Evolutionary conservation across 2,888 invertebrate species (phyloP), one percentile per base, ranked within the genome.

Genomic region (Antheraea yamamai): DNA sequence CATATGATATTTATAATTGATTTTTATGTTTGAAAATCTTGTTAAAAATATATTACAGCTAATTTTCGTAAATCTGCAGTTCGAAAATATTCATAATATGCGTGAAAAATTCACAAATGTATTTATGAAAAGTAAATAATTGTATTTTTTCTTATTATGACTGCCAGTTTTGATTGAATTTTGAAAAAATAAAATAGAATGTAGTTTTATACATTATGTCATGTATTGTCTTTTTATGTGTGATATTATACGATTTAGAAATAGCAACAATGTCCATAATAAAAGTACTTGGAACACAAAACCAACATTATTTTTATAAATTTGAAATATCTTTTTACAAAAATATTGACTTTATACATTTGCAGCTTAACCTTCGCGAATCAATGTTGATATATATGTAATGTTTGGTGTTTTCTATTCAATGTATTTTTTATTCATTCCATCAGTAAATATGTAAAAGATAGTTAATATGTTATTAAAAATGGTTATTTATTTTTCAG

Each of bases 401-500:
- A 4, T 55, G 6, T 18, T 55, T 55, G 18, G 16, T 55, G 55
- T n/a, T 6, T 6, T 8, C 4, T 55, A 16, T 2, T 7, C 7
- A 61, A n/a, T 61, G 10, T 23, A 23, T 61, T 23, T 8, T 61
- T n/a, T n/a, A 58, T 58, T 58, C 6, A 58, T 6, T 61, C 7
- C 23, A 23, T 12, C 4, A 61, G 23, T 6, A 55, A 20, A 55
- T 55, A 20, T 55, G 47, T 47, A 47, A 55, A 55, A 55, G 16
- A 71, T 74, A 64, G 77, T 52, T 26, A 71, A 74, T 51, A 47
- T 35, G 18, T 72, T 70, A 10, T 61, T 61, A 26, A 73, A 75
- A 52, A 18, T 79, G 51, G 8, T 61, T 61, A n/a, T 80, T 78
- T 79, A 55, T 75, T 82, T 95, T 96, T 77, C 93, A 99, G 99